These are phyloP conservation scores for Cettia cetti DNA, from an alignment of 2,113 vertebrate genomes.

Conservation along the genomic window DNA sequence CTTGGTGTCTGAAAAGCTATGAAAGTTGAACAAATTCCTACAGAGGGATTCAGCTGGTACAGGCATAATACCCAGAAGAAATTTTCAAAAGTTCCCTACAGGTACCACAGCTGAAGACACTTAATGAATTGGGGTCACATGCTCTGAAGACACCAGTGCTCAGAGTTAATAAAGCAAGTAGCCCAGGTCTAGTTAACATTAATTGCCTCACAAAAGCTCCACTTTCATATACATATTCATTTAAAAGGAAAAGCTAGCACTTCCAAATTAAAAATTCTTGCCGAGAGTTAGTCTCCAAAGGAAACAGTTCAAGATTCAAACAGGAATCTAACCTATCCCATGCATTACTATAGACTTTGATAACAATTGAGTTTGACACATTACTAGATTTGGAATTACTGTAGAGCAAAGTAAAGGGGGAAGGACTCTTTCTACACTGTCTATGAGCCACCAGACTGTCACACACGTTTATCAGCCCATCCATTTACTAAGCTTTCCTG, in stretches of 20 bases:
- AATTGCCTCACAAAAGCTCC: neutral
- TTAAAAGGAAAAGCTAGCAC: neutral
- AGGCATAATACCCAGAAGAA: neutral
- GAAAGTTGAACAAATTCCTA: neutral
- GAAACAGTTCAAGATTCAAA: neutral
- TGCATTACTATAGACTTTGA: neutral
- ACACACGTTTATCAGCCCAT: neutral
- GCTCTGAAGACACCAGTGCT: neutral
- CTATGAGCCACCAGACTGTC: neutral
- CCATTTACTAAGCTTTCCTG: neutral
- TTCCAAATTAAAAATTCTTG: neutral
- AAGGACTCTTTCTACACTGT: neutral
- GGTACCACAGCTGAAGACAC: neutral
- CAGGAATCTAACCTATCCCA: neutral
- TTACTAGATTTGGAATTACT: neutral
- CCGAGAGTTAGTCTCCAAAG: neutral
- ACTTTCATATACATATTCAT: neutral
- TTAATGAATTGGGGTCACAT: neutral
- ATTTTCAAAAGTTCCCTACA: neutral
- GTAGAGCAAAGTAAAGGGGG: neutral
- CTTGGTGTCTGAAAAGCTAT: neutral
- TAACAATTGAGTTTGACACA: neutral
- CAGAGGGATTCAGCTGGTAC: fast-evolving
- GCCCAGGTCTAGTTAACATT: neutral
- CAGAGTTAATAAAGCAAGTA: neutral